Evolutionary conservation across 2,888 invertebrate species (phyloP).

Genomic region (Hirtodrosophila histrioides): DNA sequence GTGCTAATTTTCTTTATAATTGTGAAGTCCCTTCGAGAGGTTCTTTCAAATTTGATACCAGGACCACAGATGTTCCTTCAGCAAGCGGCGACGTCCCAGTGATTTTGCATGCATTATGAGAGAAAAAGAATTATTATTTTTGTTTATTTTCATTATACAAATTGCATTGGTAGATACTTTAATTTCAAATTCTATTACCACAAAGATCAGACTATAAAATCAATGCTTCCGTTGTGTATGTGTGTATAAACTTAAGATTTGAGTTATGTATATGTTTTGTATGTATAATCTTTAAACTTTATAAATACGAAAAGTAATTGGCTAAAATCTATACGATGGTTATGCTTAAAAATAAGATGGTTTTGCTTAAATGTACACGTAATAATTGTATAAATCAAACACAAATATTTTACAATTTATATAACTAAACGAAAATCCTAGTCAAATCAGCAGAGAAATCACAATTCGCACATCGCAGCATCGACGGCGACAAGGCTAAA

Average conservation of each 20-base stretch:
- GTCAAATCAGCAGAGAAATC: constrained; percentile 50
- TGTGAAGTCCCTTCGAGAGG: background rate
- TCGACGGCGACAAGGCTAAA: constrained; percentile 37
- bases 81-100: too few species aligned
- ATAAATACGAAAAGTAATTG: constrained; percentile 69
- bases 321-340: constrained; percentile 42
- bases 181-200: constrained; percentile 73
- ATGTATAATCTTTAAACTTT: constrained; percentile 41
- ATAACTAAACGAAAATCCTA: constrained; percentile 29
- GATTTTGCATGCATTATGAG: too few species aligned
- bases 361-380: constrained; percentile 50
- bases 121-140: background rate
- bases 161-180: constrained; percentile 51
- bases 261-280: constrained; percentile 35
- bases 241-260: constrained; percentile 53
- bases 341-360: constrained; percentile 42
- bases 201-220: constrained; percentile 73
- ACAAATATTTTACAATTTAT: constrained; percentile 27
- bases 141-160: constrained; percentile 28
- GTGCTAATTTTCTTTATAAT: background rate
- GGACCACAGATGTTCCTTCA: too few species aligned
- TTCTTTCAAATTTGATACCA: background rate
- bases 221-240: constrained; percentile 53
- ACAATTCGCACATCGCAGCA: constrained; percentile 45
- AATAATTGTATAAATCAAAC: constrained; percentile 33